phyloP scores from a whole-genome alignment of 2,797 vertebrate genomes.

The Trematomus bernacchii region DNA sequence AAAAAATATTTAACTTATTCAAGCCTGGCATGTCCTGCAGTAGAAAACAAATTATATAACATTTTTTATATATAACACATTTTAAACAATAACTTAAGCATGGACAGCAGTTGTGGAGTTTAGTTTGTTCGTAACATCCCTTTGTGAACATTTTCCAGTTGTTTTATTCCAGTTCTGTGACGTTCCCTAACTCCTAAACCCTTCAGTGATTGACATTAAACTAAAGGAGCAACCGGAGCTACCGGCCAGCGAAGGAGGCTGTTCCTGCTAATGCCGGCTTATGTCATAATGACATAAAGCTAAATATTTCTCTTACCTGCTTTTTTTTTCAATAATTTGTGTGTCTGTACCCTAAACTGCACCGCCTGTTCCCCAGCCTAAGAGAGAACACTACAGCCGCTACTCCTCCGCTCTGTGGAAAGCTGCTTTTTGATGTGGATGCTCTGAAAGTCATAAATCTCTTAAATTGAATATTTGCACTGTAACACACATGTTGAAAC shows the following conservation, averaged over 20 bases:
- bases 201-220: constrained; percentile 98
- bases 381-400: constrained; percentile 78
- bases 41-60: neutral
- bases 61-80: neutral
- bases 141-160: neutral
- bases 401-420: constrained; percentile 74
- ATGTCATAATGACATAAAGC: neutral
- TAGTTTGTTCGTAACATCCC: neutral
- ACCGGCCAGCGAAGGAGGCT: constrained; percentile 93
- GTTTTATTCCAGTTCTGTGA: neutral
- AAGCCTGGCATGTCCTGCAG: neutral
- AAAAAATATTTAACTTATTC: neutral
- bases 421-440: constrained; percentile 86
- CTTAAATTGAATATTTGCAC: constrained; percentile 57
- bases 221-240: constrained; percentile 96
- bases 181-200: constrained; percentile 84
- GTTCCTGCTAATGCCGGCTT: constrained; percentile 91
- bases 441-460: constrained; percentile 74
- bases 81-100: neutral
- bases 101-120: neutral
- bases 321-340: constrained; percentile 64
- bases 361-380: constrained; percentile 46
- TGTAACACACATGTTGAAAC: constrained; percentile 50
- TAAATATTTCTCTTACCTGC: constrained; percentile 53
- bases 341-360: constrained; percentile 78